Evolutionary conservation across 2,888 invertebrate species (phyloP).

Genomic region (Cephonodes hylas): DNA sequence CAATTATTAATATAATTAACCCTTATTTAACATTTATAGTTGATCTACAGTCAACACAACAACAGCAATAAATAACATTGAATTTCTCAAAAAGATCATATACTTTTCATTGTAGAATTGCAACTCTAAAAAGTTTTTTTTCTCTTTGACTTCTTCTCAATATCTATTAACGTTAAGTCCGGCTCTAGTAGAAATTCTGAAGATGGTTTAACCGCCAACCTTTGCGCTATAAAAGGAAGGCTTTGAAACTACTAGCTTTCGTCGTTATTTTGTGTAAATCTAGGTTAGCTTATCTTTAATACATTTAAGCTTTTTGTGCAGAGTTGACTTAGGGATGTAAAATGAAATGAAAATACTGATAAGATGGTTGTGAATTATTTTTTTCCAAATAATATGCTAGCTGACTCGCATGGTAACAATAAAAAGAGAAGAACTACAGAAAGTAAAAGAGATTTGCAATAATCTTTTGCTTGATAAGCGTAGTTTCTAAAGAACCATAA

Average conservation of each 20-base stretch:
- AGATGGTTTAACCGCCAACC: background rate
- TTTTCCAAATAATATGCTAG: too few species aligned
- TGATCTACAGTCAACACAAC: too few species aligned
- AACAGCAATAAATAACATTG: background rate
- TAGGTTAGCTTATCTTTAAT: background rate
- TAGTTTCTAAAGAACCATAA: too few species aligned
- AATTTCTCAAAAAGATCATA: background rate
- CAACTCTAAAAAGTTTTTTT: too few species aligned
- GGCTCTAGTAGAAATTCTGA: background rate
- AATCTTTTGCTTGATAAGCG: too few species aligned
- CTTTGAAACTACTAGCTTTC: background rate
- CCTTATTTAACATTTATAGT: too few species aligned
- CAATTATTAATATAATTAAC: too few species aligned
- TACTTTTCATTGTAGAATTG: background rate
- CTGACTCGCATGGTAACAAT: too few species aligned
- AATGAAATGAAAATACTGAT: background rate
- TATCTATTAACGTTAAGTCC: background rate
- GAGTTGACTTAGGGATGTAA: background rate
- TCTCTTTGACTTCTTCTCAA: background rate
- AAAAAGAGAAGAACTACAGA: too few species aligned
- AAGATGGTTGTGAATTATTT: too few species aligned
- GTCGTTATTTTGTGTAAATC: background rate
- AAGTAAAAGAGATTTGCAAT: too few species aligned
- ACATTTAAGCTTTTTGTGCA: background rate
- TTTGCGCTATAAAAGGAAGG: background rate